Evolutionary conservation across 1,140 invertebrate species (phyloP).

Genomic region (Tribolium castaneum): DNA sequence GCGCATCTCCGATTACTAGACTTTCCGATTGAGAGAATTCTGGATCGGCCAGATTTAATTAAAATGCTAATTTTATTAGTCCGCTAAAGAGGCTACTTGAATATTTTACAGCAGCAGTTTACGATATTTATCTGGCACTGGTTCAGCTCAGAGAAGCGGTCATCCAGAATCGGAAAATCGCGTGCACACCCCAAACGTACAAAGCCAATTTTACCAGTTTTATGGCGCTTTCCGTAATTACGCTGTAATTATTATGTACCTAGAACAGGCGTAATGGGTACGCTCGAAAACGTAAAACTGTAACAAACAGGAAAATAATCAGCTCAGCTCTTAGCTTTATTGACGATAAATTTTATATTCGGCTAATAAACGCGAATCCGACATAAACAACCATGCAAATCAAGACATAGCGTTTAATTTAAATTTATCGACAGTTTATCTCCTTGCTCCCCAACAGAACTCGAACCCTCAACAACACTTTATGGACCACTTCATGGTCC

Average conservation of each 20-base stretch:
- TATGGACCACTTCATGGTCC: conserved; percentile 11
- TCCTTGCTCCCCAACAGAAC: neutral
- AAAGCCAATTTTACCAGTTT: conserved; percentile 26
- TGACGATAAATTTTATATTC: conserved; percentile 29
- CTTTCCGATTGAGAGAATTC: conserved; percentile 44
- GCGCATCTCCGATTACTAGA: conserved; percentile 37
- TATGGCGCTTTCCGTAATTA: conserved; percentile 24
- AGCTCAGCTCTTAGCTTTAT: conserved; percentile 31
- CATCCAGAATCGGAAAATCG: conserved; percentile 27
- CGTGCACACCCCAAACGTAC: conserved; percentile 10
- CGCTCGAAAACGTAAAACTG: conserved; percentile 25
- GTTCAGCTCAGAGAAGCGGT: conserved; percentile 14
- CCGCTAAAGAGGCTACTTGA: conserved; percentile 45
- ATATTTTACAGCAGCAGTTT: conserved; percentile 43
- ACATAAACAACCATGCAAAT: conserved; percentile 41
- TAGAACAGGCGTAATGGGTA: conserved; percentile 8
- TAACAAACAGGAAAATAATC: conserved; percentile 29
- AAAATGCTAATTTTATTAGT: conserved; percentile 53
- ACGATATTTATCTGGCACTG: conserved; percentile 44
- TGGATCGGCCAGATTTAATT: conserved; percentile 50
- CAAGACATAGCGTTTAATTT: conserved; percentile 40
- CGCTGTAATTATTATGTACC: conserved; percentile 19
- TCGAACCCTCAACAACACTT: conserved; percentile 11
- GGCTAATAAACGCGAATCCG: conserved; percentile 35
- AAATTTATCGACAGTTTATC: conserved; percentile 39